Conservation (phyloP, 2,888 invertebrate species). For the Antheraea assamensis region DNA sequence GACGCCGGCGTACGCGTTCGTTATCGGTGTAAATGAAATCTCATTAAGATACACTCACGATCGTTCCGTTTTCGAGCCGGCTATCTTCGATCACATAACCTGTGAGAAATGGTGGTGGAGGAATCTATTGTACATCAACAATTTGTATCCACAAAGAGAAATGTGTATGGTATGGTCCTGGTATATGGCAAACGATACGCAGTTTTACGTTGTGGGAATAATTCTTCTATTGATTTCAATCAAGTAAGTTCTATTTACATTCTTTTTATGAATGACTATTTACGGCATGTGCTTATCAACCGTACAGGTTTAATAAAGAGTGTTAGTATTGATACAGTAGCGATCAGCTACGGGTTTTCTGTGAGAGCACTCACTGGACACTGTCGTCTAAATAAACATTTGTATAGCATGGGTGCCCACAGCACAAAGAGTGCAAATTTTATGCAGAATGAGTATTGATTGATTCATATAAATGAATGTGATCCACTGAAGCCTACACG, state of each 20-base stretch:
- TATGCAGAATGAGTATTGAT: no score
- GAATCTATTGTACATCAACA: conserved; percentile 91
- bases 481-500: no score
- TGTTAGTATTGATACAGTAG: no score
- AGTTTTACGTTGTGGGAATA: conserved; percentile 88
- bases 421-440: no score
- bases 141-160: conserved; percentile 88
- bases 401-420: no score
- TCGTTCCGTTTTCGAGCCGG: conserved; percentile 88
- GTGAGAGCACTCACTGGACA: no score
- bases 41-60: conserved; percentile 87
- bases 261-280: neutral
- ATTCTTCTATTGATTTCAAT: conserved; percentile 85
- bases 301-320: no score
- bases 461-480: no score
- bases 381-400: no score
- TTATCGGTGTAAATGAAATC: conserved; percentile 88
- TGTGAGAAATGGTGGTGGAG: conserved; percentile 92
- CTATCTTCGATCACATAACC: conserved; percentile 86
- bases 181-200: conserved; percentile 92
- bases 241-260: conserved; percentile 77
- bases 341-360: no score
- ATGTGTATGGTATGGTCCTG: conserved; percentile 93
- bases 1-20: conserved; percentile 91
- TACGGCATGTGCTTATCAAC: no score